Base-by-base conservation (phyloP, 2,113 vertebrate species). In the Gila orcuttii region DNA sequence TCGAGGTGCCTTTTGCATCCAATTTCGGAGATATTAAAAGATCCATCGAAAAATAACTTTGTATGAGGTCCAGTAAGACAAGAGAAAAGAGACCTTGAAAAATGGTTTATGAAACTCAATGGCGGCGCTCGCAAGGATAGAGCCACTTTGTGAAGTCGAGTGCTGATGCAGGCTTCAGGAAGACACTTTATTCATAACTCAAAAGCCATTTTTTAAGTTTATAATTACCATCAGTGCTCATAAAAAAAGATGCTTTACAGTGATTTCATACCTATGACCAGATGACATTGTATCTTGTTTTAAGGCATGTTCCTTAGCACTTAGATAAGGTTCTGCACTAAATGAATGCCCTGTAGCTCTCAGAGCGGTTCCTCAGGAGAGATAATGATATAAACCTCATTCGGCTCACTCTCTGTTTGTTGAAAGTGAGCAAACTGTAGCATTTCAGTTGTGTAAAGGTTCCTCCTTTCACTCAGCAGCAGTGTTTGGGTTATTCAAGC, bases 401-500 rank as follows among this genome's bases (percentile, higher is more conserved):
- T 83, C 68, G 31, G 50, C 21, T 57, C 66, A 83, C 82, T 73
- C 15, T 25, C 87, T 57, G 76, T 84, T 83, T 74, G 45, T 47
- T 42, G 47, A 82, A 86, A 84, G 82, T 84, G 74, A 87, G 86
- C 82, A 84, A 87, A 87, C 57, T 79, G 74, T 19, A 83, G 71
- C 78, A 39, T 83, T 87, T 78, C 33, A 25, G 81, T 81, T 60
- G 28, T 69, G 19, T 36, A 83, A 88, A 39, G 62, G 45, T 52
- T n/a, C 59, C 86, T 85, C 68, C 31, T 69, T 82, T 82, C 77
- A 77, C 47, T 75, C 77, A 62, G 57, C 52, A 52, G 57, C 75
- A 82, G 47, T 84, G 86, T 87, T 87, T 87, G 86, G 81, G 74
- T 79, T 78, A 73, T 86, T 77, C 50, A 83, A 86, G 73, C 75